These are phyloP conservation scores for Melanaphis sacchari DNA, from an alignment of 1,140 invertebrate species.

Conservation along the genomic window DNA sequence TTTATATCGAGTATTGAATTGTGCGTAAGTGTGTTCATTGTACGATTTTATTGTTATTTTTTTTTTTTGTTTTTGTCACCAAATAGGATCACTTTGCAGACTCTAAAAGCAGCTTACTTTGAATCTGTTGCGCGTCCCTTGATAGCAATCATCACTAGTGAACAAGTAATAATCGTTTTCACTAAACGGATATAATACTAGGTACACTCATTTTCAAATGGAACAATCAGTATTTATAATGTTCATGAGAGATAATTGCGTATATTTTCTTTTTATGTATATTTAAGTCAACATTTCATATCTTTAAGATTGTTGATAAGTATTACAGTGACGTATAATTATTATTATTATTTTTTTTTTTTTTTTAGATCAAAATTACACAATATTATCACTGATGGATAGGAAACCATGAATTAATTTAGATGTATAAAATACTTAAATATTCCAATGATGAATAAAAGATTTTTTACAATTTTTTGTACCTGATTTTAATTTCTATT, in stretches of 20 bases:
- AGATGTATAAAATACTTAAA: no score
- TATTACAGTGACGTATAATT: not conserved
- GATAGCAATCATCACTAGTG: not conserved
- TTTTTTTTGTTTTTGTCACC: not conserved
- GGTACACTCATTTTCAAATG: not conserved
- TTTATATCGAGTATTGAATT: not conserved
- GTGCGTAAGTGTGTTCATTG: not conserved
- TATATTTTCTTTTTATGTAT: not conserved
- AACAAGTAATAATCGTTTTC: not conserved
- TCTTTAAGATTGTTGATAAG: not conserved
- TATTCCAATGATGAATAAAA: no score
- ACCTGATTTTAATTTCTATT: not conserved
- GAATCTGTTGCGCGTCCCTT: not conserved
- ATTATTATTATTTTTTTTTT: no score
- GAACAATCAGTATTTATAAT: not conserved
- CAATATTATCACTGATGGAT: not conserved
- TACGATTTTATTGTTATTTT: not conserved
- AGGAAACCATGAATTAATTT: no score
- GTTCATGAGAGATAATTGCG: not conserved
- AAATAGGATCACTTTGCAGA: not conserved
- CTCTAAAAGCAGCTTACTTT: not conserved
- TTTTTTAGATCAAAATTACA: not conserved
- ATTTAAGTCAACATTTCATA: not conserved
- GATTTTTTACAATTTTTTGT: not conserved
- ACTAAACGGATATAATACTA: not conserved